phyloP scores from a whole-genome alignment of 2,888 invertebrate species.

The Ornithoptera alexandrae region DNA sequence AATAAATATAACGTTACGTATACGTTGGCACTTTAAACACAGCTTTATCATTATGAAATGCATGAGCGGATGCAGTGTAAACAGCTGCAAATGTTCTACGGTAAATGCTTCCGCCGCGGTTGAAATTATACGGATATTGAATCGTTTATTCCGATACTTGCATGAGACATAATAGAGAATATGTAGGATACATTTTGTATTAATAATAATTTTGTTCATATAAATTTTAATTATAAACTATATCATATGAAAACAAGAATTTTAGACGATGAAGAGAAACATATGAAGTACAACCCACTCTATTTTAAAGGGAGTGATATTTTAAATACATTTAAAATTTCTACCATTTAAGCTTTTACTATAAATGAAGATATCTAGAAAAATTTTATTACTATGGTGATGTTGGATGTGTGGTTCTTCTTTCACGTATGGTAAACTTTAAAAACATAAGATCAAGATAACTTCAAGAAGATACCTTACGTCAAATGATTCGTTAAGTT shows the following conservation, averaged over 20 bases:
- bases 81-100: conserved; percentile 26
- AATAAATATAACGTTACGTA: conserved; percentile 7
- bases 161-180: not conserved
- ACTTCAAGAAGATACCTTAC: too few relatives aligned
- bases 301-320: not conserved
- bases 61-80: conserved; percentile 18
- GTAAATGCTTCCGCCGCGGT: conserved; percentile 21
- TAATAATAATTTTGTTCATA: not conserved
- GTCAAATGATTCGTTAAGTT: too few relatives aligned
- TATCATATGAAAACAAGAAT: too few relatives aligned
- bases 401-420: not conserved
- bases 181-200: not conserved
- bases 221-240: too few relatives aligned
- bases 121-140: conserved; percentile 23
- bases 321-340: not conserved
- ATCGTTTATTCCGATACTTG: conserved; percentile 19
- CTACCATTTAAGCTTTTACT: not conserved
- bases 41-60: conserved; percentile 18
- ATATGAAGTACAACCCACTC: too few relatives aligned
- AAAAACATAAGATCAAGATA: not conserved
- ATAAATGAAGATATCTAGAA: not conserved
- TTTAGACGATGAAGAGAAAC: not conserved
- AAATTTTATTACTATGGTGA: not conserved
- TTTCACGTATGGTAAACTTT: not conserved
- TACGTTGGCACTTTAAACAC: conserved; percentile 11